Evolutionary conservation across 1,140 invertebrate species (phyloP), one percentile per base, ranked within the genome.

Genomic region (Ceratina japonica): DNA sequence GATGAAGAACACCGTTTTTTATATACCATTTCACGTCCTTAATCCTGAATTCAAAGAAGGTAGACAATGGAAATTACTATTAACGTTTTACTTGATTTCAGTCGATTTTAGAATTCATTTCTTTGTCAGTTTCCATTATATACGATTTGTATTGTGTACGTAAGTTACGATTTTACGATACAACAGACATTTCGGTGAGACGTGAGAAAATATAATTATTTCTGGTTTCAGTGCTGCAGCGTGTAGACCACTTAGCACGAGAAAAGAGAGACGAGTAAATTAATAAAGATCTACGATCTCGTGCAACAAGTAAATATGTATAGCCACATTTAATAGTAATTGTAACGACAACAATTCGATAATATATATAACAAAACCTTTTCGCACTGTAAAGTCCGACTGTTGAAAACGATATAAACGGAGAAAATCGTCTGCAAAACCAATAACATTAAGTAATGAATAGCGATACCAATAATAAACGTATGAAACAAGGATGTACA

Each of bases 1-100:
- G 95, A 76, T 96, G 93, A 18, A 96, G 88, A 59, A 94, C 91
- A 27, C 93, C 93, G 81, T 95, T 93, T 79, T 94, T 93, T 58
- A 95, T 94, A 87, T 94, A 93, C 95, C 95, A 96, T 64, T 91
- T 91, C 7, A 92, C 90, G 83, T 93, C 89, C 82, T 92, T 88
- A 80, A 92, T 86, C 69, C 91, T 91, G 69, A 62, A 79, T 75
- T 69, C 79, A 71, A 22, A 75, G 18, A 51, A 61, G 76, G 52
- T 24, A 3, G 65, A 51, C 2, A 72, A 54, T 65, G 59, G 20
- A 44, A 2, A 31, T 3, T 24, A n/a, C 27, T 82, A n/a, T 59
- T 54, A 79, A 69, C 71, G 13, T 1, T 52, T 18, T 24, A 4
- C 61, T 61, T 37, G 69, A 44, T 13, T 75, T 15, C n/a, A 37